These are phyloP conservation scores for Epinephelus coioides DNA, from an alignment of 2,797 vertebrate species.

Conservation along the genomic window DNA sequence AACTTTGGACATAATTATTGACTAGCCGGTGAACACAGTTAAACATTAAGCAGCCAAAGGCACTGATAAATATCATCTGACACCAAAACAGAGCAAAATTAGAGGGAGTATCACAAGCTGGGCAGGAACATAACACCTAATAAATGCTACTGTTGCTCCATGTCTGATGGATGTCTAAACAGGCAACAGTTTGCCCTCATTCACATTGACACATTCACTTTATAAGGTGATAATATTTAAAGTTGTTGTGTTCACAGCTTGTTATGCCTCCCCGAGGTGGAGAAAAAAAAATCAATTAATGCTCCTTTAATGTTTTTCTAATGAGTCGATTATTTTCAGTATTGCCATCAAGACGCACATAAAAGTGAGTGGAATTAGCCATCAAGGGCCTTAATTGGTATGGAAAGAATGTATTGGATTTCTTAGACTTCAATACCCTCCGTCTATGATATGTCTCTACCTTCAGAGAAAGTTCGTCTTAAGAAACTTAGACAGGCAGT, in stretches of 20 bases:
- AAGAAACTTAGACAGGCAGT: neutral
- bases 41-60: conserved; percentile 15
- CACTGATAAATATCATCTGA: neutral
- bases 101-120: neutral
- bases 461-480: conserved; percentile 7
- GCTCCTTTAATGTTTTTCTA: conserved; percentile 38
- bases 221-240: neutral
- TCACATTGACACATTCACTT: neutral
- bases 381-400: neutral
- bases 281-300: conserved; percentile 19
- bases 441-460: neutral
- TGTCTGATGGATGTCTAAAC: conserved; percentile 13
- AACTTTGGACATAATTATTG: neutral
- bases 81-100: neutral
- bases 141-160: neutral
- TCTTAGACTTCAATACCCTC: neutral
- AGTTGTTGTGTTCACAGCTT: conserved; percentile 13
- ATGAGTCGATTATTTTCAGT: conserved; percentile 25
- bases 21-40: neutral
- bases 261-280: neutral
- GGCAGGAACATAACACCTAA: neutral
- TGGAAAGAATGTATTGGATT: neutral
- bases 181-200: neutral
- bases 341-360: conserved; percentile 15
- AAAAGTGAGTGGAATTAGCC: conserved; percentile 10